Evolutionary conservation across 1,140 invertebrate species (phyloP).

Genomic region (Cepaea nemoralis): DNA sequence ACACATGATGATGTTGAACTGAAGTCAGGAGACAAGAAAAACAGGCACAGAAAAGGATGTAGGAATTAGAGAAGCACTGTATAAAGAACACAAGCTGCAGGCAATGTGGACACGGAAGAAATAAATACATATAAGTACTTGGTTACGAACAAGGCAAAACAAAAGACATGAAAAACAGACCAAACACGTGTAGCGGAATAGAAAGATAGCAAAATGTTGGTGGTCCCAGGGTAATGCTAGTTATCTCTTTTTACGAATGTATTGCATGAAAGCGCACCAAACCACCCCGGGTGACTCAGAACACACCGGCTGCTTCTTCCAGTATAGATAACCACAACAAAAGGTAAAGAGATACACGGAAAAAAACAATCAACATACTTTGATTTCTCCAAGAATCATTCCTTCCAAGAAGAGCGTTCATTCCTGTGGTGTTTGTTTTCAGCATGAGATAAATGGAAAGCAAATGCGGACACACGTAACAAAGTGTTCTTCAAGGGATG

Average conservation of each 20-base stretch:
- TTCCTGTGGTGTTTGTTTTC: slow-evolving; percentile 1
- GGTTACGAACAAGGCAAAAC: background rate
- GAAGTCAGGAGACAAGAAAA: no score
- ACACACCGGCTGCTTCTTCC: background rate
- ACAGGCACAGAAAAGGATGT: no score
- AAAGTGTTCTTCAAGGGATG: background rate
- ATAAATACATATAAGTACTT: background rate
- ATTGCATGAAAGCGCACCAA: background rate
- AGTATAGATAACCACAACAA: background rate
- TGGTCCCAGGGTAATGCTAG: background rate
- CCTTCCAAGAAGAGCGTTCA: background rate
- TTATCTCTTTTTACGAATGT: background rate
- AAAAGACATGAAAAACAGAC: background rate
- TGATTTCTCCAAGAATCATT: background rate
- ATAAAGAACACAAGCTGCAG: no score
- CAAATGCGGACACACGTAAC: background rate
- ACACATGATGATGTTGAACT: no score
- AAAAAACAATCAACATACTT: slow-evolving; percentile 3
- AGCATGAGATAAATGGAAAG: background rate
- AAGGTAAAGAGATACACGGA: slow-evolving; percentile 9
- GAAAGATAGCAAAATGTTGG: background rate
- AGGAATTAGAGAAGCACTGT: no score
- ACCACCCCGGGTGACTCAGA: background rate
- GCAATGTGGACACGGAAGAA: no score
- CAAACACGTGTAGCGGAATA: background rate